A percentile compares a stretch with the other conserved stretches of the same genome.
phyloP scores from a whole-genome alignment of 2,797 vertebrate species.

The Tragopan temminckii region DNA sequence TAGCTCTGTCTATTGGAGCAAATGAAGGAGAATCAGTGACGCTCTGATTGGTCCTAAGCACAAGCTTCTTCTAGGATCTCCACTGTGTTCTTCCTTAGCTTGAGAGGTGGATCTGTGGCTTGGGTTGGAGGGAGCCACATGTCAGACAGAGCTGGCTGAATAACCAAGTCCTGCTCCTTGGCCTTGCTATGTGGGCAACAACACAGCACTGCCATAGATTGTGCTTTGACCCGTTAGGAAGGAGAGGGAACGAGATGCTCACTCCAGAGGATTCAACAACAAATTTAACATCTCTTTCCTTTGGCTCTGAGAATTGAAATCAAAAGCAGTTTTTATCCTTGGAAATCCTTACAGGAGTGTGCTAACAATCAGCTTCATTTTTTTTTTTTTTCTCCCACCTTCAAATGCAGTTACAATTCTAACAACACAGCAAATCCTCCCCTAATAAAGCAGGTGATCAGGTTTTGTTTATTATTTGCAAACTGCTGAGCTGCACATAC shows the following conservation, averaged over 20 bases:
- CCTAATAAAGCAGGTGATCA: neutral
- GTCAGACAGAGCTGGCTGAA: neutral
- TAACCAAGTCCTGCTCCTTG: neutral
- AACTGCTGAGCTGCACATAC: neutral
- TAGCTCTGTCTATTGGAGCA: neutral
- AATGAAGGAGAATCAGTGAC: neutral
- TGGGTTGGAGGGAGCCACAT: fast-evolving
- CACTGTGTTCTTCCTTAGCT: neutral
- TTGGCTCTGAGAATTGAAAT: neutral
- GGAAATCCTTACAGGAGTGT: neutral
- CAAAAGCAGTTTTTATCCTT: neutral
- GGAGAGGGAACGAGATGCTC: neutral
- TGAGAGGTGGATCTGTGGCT: neutral
- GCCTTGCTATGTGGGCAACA: neutral
- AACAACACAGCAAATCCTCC: neutral
- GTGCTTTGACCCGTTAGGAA: neutral
- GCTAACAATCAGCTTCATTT: neutral
- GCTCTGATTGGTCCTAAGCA: neutral
- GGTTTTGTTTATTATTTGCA: constrained; percentile 51
- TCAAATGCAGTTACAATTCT: neutral
- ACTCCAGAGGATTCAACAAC: neutral
- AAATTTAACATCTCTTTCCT: neutral
- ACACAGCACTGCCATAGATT: neutral
- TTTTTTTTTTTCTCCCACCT: neutral
- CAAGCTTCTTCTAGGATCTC: neutral